These are phyloP conservation scores for Tineola bisselliella DNA, from an alignment of 2,888 invertebrate species.

Conservation along the genomic window DNA sequence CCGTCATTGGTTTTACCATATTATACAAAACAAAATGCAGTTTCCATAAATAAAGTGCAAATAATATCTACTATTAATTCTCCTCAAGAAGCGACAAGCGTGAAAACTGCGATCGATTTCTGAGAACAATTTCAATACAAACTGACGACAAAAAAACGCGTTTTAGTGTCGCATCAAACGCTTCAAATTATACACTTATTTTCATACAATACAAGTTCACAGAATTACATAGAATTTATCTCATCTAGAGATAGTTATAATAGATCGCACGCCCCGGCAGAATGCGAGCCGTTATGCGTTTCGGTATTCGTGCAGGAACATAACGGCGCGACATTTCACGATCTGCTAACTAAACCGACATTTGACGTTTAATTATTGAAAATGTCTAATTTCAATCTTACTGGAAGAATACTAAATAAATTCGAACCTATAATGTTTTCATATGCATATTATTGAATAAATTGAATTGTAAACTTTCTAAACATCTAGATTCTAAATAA, in stretches of 20 bases:
- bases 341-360: slow-evolving; percentile 17
- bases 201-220: background rate
- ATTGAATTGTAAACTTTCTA: too few relatives aligned
- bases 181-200: background rate
- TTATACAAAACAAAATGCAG: too few relatives aligned
- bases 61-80: too few relatives aligned
- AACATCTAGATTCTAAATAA: too few relatives aligned
- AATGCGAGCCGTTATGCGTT: slow-evolving; percentile 18
- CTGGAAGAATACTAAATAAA: too few relatives aligned
- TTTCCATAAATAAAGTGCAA: too few relatives aligned
- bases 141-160: background rate
- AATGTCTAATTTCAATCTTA: background rate
- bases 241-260: background rate
- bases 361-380: background rate
- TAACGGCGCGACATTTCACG: slow-evolving; percentile 54
- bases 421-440: too few relatives aligned
- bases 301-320: slow-evolving; percentile 27
- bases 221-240: background rate
- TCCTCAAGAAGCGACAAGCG: background rate
- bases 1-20: too few relatives aligned
- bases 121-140: background rate
- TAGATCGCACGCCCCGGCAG: background rate
- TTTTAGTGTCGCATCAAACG: too few relatives aligned
- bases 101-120: background rate
- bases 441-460: too few relatives aligned